Evolutionary conservation across 1,140 invertebrate species (phyloP).

Genomic region (Manduca sexta): DNA sequence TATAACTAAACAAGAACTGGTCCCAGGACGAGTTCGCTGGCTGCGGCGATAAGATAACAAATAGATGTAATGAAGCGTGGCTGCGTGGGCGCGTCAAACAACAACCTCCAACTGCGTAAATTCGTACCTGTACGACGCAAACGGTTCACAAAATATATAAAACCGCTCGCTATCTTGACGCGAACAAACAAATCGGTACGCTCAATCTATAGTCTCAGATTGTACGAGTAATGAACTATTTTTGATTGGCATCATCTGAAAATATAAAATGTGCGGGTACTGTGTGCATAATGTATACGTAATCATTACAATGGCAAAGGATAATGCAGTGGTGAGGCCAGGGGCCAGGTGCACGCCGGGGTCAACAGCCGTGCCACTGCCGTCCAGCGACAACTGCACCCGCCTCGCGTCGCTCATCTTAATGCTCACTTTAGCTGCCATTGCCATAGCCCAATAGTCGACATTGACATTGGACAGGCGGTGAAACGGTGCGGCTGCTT

Average conservation of each 20-base stretch:
- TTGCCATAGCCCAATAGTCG: constrained; percentile 31
- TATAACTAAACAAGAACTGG: background rate
- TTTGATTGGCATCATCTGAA: constrained; percentile 27
- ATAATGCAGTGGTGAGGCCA: constrained; percentile 18
- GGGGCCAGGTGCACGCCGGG: constrained; percentile 33
- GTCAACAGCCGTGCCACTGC: constrained; percentile 38
- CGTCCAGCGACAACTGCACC: background rate
- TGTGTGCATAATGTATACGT: too few species aligned
- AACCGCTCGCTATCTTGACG: constrained; percentile 11
- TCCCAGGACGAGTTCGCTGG: background rate
- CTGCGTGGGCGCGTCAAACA: constrained; percentile 6
- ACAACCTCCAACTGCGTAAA: constrained; percentile 6
- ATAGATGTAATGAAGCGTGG: constrained; percentile 4
- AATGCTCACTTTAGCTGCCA: constrained; percentile 14
- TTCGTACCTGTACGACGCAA: constrained; percentile 1
- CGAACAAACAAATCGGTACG: constrained; percentile 14
- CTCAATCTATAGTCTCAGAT: constrained; percentile 25
- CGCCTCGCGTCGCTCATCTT: background rate
- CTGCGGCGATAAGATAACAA: background rate
- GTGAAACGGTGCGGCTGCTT: constrained; percentile 19
- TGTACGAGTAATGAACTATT: constrained; percentile 27
- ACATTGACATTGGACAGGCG: constrained; percentile 62
- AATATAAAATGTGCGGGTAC: constrained; percentile 3
- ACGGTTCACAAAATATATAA: constrained; percentile 16
- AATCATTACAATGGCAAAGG: constrained; percentile 13